These are phyloP conservation scores for Cheilosia pagana DNA, from an alignment of 2,888 invertebrate genomes.

Conservation along the genomic window DNA sequence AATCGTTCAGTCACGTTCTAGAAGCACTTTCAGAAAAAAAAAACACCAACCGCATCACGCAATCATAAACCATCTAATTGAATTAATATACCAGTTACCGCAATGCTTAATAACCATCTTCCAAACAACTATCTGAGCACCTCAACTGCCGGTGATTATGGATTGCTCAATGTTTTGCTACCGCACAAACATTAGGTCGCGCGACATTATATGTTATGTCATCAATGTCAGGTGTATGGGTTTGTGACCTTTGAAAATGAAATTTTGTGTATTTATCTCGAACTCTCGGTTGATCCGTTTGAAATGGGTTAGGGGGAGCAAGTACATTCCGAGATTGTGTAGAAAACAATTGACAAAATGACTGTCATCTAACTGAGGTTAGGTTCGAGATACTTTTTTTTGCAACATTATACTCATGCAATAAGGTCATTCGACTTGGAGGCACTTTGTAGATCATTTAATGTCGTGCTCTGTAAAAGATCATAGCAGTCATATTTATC, in stretches of 20 bases:
- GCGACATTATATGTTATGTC: conserved; percentile 21
- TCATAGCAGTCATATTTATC: not conserved
- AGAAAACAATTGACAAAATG: not conserved
- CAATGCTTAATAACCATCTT: conserved; percentile 16
- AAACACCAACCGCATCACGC: conserved; percentile 17
- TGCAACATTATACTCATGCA: not conserved
- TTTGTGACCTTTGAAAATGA: conserved; percentile 12
- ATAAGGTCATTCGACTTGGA: not conserved
- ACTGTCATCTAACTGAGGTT: not conserved
- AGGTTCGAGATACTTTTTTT: not conserved
- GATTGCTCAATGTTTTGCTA: conserved; percentile 21
- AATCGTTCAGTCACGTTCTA: conserved; percentile 29
- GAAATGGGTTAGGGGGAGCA: conserved; percentile 22
- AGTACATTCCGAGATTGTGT: not conserved
- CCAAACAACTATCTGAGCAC: not conserved
- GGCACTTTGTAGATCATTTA: not conserved
- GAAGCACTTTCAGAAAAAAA: not conserved
- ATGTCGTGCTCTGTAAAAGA: not conserved
- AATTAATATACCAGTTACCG: conserved; percentile 31
- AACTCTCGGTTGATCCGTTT: not conserved
- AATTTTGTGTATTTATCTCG: conserved; percentile 2
- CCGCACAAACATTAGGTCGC: conserved; percentile 4
- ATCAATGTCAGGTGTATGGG: conserved; percentile 16
- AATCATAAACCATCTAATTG: conserved; percentile 39
- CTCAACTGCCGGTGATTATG: not conserved